Percentiles rank a stretch among this genome's conserved stretches.
These are phyloP conservation scores for Periophthalmus magnuspinnatus DNA, from an alignment of 2,797 vertebrate species.

Conservation along the genomic window DNA sequence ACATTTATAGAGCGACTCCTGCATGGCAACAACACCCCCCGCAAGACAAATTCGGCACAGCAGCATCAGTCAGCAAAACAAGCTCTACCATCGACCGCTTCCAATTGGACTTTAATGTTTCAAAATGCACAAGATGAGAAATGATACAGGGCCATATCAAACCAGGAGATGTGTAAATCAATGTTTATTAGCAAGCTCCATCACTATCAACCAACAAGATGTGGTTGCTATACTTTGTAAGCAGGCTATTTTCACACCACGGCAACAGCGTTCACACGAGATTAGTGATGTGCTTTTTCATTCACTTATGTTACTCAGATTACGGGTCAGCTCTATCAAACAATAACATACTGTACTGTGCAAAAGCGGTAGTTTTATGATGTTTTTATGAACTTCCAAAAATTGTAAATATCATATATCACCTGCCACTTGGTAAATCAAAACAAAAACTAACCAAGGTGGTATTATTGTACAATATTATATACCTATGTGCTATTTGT, in stretches of 20 bases:
- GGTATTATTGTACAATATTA: neutral
- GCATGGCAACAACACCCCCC: conserved; percentile 46
- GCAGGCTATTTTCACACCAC: conserved; percentile 25
- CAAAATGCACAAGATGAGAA: conserved; percentile 9
- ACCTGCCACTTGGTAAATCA: neutral
- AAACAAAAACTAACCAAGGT: too few relatives aligned
- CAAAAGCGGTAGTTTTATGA: neutral
- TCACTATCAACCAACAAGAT: conserved; percentile 5
- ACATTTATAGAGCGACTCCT: conserved; percentile 50
- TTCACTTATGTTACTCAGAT: conserved; percentile 15
- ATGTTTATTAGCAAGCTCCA: neutral
- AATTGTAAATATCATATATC: neutral
- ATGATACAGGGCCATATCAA: conserved; percentile 1
- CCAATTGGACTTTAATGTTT: conserved; percentile 2
- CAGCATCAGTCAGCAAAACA: conserved; percentile 25
- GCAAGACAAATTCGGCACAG: conserved; percentile 17
- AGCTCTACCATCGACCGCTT: neutral
- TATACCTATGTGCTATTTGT: neutral
- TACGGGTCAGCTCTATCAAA: neutral
- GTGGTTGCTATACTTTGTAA: conserved; percentile 7
- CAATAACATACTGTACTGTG: neutral
- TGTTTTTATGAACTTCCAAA: neutral
- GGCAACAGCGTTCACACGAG: neutral
- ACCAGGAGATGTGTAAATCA: neutral
- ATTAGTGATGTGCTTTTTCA: neutral